Percentiles rank a stretch among this genome's conserved stretches.
Evolutionary conservation across 2,113 vertebrate genomes (phyloP).

Genomic region (Chaetura pelagica): DNA sequence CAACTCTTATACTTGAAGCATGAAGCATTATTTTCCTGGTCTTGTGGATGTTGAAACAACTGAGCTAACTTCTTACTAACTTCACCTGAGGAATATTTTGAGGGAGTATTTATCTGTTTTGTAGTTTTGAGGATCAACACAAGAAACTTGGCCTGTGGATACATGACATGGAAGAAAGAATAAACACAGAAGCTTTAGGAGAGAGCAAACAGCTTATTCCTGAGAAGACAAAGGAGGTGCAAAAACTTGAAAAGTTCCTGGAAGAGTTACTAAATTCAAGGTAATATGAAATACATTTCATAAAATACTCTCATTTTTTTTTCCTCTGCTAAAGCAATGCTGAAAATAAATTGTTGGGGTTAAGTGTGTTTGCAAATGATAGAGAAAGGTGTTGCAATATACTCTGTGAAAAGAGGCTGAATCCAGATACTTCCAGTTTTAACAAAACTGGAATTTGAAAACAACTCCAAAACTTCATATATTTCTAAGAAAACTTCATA

Average conservation of each 20-base stretch:
- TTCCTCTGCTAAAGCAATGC: neutral
- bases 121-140: constrained; percentile 88
- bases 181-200: constrained; percentile 82
- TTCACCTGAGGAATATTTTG: neutral
- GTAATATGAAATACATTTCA: constrained; percentile 67
- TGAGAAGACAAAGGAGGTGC: constrained; percentile 87
- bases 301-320: neutral
- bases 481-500: neutral
- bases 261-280: constrained; percentile 87
- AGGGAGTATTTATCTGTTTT: neutral
- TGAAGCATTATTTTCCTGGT: neutral
- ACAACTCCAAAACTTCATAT: neutral
- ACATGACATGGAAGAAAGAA: constrained; percentile 84
- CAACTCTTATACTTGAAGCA: neutral
- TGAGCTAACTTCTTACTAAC: neutral
- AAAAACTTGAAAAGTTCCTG: constrained; percentile 88
- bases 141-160: constrained; percentile 86
- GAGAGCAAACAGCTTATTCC: constrained; percentile 82
- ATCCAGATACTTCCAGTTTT: neutral
- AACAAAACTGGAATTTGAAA: neutral
- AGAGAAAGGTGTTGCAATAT: neutral
- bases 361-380: neutral
- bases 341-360: neutral
- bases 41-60: neutral
- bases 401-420: neutral